These are phyloP conservation scores for Meriones unguiculatus DNA, from an alignment of 2,113 vertebrate genomes.

Conservation along the genomic window DNA sequence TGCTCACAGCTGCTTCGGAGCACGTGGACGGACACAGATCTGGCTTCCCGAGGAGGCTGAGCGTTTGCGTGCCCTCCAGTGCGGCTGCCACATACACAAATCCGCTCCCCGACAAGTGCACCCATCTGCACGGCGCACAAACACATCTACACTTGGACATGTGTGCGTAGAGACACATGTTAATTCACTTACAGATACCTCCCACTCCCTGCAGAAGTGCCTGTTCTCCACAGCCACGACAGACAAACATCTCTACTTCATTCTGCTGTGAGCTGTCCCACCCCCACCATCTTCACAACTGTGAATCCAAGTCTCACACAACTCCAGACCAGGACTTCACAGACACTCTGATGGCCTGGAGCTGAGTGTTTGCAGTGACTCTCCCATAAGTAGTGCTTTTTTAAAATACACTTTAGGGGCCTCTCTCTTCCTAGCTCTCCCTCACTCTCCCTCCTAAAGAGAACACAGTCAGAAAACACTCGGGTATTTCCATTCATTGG, in stretches of 20 bases:
- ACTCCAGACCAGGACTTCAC: not conserved
- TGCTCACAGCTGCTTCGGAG: not conserved
- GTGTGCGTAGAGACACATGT: no score
- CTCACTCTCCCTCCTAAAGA: not conserved
- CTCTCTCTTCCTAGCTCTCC: not conserved
- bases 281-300: not conserved
- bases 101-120: no score
- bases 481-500: not conserved
- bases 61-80: not conserved
- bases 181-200: not conserved
- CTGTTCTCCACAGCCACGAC: not conserved
- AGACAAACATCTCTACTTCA: not conserved
- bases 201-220: not conserved
- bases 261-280: fast-evolving
- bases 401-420: not conserved
- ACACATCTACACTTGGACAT: not conserved
- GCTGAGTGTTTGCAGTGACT: not conserved
- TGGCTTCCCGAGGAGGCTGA: not conserved
- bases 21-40: not conserved
- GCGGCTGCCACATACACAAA: not conserved
- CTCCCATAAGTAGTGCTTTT: not conserved
- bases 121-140: fast-evolving
- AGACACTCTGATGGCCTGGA: not conserved
- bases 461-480: not conserved
- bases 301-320: not conserved